These are phyloP conservation scores for Bradysia coprophila DNA, from an alignment of 1,140 invertebrate species.

Conservation along the genomic window DNA sequence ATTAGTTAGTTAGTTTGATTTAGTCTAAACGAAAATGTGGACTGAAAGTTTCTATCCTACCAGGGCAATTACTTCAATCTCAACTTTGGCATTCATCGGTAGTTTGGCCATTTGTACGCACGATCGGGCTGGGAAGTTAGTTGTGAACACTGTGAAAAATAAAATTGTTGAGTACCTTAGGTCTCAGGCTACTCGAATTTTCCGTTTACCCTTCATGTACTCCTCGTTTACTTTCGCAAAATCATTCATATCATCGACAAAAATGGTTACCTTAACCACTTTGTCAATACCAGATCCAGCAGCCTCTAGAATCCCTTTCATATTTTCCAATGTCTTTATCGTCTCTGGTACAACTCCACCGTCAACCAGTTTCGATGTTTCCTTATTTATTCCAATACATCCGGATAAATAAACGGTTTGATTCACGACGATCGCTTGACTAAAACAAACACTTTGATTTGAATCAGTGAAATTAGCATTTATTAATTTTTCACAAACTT, in stretches of 20 bases:
- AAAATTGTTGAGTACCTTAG: background rate
- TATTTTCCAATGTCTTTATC: conserved; percentile 54
- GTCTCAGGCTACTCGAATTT: too few relatives aligned
- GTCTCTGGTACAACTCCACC: conserved; percentile 55
- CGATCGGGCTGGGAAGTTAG: conserved; percentile 48
- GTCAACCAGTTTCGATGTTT: conserved; percentile 43
- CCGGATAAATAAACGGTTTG: conserved; percentile 75
- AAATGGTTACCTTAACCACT: conserved; percentile 70
- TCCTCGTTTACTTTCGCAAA: conserved; percentile 63
- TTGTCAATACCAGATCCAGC: conserved; percentile 51
- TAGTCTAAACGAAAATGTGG: too few relatives aligned
- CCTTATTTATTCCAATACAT: conserved; percentile 55
- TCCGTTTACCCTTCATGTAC: conserved; percentile 76
- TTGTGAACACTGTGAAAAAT: conserved; percentile 39
- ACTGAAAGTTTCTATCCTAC: too few relatives aligned
- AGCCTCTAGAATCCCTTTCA: conserved; percentile 52
- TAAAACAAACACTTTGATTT: conserved; percentile 14
- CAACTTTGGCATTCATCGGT: conserved; percentile 44
- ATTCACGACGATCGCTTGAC: conserved; percentile 67
- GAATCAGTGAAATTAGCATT: background rate
- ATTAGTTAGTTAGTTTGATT: too few relatives aligned
- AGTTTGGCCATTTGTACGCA: conserved; percentile 51
- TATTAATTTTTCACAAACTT: too few relatives aligned
- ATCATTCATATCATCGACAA: conserved; percentile 63
- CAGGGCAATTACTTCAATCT: conserved; percentile 56